phyloP scores from a whole-genome alignment of 2,888 invertebrate genomes.

The Habroteleia sp. region DNA sequence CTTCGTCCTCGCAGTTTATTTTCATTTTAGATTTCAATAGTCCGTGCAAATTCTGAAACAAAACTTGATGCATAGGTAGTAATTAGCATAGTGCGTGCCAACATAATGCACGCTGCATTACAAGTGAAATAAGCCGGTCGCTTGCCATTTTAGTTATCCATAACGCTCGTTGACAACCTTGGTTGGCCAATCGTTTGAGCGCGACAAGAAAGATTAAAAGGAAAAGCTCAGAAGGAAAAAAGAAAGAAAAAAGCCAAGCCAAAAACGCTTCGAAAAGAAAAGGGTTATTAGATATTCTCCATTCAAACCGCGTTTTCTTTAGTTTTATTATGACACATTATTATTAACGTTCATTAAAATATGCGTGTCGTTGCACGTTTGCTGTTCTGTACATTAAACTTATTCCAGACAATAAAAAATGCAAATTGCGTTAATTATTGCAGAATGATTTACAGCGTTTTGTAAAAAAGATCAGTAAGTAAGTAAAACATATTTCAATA shows the following conservation, averaged over 20 bases:
- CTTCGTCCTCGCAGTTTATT: too few relatives aligned
- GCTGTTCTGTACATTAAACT: too few relatives aligned
- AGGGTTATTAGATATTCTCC: too few relatives aligned
- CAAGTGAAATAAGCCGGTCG: constrained; percentile 33
- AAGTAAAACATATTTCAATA: constrained; percentile 4
- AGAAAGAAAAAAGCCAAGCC: too few relatives aligned
- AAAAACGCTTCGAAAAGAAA: too few relatives aligned
- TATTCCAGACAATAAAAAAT: too few relatives aligned
- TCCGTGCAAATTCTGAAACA: constrained; percentile 16
- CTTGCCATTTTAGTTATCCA: constrained; percentile 42
- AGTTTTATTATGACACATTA: too few relatives aligned
- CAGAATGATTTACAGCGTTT: neutral
- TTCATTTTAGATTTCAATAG: constrained; percentile 36
- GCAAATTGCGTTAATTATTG: neutral
- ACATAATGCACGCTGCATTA: constrained; percentile 29
- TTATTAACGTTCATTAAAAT: too few relatives aligned
- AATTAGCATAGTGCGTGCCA: constrained; percentile 25
- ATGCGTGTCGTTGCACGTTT: too few relatives aligned
- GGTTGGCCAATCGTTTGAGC: constrained; percentile 17
- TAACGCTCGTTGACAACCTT: constrained; percentile 50
- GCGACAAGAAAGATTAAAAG: too few relatives aligned
- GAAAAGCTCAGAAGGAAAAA: too few relatives aligned
- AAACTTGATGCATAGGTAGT: constrained; percentile 19
- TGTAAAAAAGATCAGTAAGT: neutral
- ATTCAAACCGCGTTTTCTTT: too few relatives aligned